Evolutionary conservation across 2,888 invertebrate genomes (phyloP).

Genomic region (Sericinus montela): DNA sequence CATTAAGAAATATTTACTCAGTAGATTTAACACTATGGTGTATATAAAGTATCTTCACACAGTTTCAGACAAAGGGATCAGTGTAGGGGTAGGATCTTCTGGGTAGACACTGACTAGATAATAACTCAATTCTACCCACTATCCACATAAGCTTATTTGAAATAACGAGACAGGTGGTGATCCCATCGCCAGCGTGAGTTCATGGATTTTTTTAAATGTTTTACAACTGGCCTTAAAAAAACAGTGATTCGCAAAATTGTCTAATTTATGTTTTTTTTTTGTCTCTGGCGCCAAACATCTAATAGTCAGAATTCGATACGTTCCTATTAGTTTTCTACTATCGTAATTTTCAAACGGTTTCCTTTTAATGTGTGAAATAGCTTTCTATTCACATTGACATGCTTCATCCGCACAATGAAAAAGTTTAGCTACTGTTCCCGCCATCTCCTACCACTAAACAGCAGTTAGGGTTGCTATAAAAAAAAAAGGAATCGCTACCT

Average conservation of each 20-base stretch:
- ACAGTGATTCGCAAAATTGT: neutral
- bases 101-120: no score
- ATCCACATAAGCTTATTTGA: no score
- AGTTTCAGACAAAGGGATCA: no score
- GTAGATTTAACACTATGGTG: no score
- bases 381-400: slow-evolving; percentile 66
- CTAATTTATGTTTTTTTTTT: slow-evolving; percentile 19
- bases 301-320: slow-evolving; percentile 28
- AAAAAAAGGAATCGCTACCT: slow-evolving; percentile 59
- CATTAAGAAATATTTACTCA: no score
- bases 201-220: no score
- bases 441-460: slow-evolving; percentile 35
- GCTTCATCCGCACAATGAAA: slow-evolving; percentile 58
- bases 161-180: no score
- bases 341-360: slow-evolving; percentile 21
- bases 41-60: no score
- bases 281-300: slow-evolving; percentile 22
- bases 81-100: no score
- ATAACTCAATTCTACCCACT: no score
- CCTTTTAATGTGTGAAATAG: slow-evolving; percentile 55
- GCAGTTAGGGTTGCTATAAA: slow-evolving; percentile 35
- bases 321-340: slow-evolving; percentile 7
- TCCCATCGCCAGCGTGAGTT: no score
- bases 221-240: no score
- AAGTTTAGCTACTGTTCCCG: slow-evolving; percentile 69